phyloP scores from a whole-genome alignment of 1,140 invertebrate genomes.

The Nomia melanderi region DNA sequence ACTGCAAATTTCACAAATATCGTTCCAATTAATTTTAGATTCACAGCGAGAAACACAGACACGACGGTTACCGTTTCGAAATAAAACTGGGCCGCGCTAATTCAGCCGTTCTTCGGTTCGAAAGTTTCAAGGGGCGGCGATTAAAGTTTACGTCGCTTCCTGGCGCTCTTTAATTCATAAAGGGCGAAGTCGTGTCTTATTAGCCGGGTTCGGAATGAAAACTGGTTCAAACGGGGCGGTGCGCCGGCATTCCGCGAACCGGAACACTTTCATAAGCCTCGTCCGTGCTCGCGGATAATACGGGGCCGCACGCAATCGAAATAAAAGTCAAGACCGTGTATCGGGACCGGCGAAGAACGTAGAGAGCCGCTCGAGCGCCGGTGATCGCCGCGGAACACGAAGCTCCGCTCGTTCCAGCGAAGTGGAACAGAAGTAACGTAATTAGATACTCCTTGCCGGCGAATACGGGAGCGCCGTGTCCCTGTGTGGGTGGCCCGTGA shows the following conservation, averaged over 20 bases:
- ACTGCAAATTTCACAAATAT: too few relatives aligned
- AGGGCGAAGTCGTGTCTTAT: too few relatives aligned
- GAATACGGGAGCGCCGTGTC: neutral
- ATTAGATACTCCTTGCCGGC: slow-evolving; percentile 6
- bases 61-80: too few relatives aligned
- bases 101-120: too few relatives aligned
- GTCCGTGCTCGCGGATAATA: neutral
- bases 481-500: neutral
- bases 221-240: neutral
- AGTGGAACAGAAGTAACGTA: slow-evolving; percentile 28
- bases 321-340: neutral
- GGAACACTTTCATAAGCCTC: neutral
- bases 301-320: neutral
- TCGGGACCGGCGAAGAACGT: neutral
- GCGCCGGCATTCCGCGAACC: neutral
- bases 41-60: too few relatives aligned
- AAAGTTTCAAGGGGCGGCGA: too few relatives aligned
- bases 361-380: neutral
- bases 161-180: too few relatives aligned
- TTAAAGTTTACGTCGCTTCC: too few relatives aligned
- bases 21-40: too few relatives aligned
- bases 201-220: neutral
- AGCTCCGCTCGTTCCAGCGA: neutral
- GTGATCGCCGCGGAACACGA: neutral
- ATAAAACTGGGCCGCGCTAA: too few relatives aligned